Conservation (phyloP, 2,113 vertebrate species). For the Urocitellus parryii region DNA sequence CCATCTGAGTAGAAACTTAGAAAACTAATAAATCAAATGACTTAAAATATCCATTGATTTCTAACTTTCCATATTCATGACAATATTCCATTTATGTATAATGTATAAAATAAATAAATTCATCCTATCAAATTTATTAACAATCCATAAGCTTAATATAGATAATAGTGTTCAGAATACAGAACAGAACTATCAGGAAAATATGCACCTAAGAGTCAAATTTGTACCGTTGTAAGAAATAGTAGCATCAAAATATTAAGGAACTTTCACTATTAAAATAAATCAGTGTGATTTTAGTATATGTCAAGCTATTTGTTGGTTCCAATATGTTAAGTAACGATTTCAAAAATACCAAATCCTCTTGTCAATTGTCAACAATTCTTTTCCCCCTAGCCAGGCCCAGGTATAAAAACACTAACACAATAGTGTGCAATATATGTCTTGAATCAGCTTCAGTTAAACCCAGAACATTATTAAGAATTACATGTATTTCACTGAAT, state of each 20-base stretch:
- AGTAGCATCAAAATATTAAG: not conserved
- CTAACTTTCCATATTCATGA: not conserved
- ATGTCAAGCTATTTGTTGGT: not conserved
- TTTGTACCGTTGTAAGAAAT: not conserved
- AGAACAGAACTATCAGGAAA: not conserved
- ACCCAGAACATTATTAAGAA: not conserved
- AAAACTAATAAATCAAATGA: slow-evolving; percentile 22
- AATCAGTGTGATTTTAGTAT: not conserved
- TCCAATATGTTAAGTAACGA: not conserved
- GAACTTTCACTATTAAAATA: not conserved
- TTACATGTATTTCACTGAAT: not conserved
- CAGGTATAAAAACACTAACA: slow-evolving; percentile 3
- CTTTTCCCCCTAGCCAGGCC: not conserved
- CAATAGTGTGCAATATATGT: not conserved
- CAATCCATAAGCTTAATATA: not conserved
- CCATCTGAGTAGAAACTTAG: not conserved
- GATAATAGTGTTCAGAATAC: not conserved
- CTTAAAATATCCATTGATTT: not conserved
- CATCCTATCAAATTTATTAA: slow-evolving; percentile 38
- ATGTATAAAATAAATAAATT: slow-evolving; percentile 35
- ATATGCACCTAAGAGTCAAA: not conserved
- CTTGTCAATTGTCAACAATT: not conserved
- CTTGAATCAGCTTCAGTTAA: not conserved
- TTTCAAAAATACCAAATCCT: not conserved
- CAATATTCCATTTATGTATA: not conserved